Percentiles rank a stretch among this genome's conserved stretches.
phyloP scores from a whole-genome alignment of 2,888 invertebrate genomes.

The Lissonota sp. region DNA sequence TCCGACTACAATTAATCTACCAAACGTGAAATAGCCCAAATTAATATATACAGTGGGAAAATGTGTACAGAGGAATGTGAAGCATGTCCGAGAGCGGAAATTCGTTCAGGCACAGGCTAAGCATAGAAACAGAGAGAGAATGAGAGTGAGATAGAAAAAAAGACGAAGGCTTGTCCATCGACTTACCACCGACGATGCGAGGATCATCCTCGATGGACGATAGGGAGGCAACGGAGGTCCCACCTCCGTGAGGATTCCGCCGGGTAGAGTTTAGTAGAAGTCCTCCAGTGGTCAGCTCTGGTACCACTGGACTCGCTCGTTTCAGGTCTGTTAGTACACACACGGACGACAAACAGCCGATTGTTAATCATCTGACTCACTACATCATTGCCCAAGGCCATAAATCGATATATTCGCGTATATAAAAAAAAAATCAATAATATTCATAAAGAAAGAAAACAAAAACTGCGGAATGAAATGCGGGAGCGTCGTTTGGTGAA shows the following conservation, averaged over 20 bases:
- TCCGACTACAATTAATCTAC: no score
- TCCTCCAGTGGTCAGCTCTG: conserved; percentile 84
- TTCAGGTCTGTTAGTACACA: conserved; percentile 84
- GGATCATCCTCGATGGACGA: conserved; percentile 84
- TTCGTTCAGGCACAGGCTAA: conserved; percentile 51
- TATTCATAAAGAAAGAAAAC: background rate
- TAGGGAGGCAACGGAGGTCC: conserved; percentile 83
- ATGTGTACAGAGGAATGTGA: conserved; percentile 24
- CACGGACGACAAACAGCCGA: conserved; percentile 74
- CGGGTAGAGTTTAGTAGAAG: conserved; percentile 82
- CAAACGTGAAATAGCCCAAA: no score
- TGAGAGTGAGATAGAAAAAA: conserved; percentile 42
- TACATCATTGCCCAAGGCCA: conserved; percentile 69
- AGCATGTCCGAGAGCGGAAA: conserved; percentile 16
- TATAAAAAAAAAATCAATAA: conserved; percentile 3
- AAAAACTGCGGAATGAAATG: conserved; percentile 45
- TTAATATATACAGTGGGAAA: conserved; percentile 15
- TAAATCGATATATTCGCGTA: conserved; percentile 18
- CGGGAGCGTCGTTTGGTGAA: conserved; percentile 44
- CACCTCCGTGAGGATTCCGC: conserved; percentile 81
- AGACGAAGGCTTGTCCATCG: conserved; percentile 66
- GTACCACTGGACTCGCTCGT: conserved; percentile 84
- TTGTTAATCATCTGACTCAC: conserved; percentile 75
- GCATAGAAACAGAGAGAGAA: conserved; percentile 42
- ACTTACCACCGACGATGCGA: conserved; percentile 84